These are phyloP conservation scores for Avahi laniger DNA, from an alignment of 2,797 vertebrate genomes.

Conservation along the genomic window DNA sequence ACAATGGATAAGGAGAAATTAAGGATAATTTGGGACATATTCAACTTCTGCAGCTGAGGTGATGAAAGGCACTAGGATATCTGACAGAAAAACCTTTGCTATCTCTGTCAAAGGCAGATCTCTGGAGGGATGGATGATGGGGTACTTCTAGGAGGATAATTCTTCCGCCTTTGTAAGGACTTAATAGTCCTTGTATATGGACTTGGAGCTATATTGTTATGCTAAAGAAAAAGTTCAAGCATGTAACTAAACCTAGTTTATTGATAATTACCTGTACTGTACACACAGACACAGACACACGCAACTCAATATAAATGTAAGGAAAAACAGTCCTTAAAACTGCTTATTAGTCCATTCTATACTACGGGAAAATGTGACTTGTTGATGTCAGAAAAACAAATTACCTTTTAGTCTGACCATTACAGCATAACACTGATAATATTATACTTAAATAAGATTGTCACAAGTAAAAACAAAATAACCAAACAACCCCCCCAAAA, in stretches of 20 bases:
- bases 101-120: background rate
- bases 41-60: background rate
- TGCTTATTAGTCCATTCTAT: background rate
- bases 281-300: background rate
- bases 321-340: background rate
- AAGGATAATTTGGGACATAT: background rate
- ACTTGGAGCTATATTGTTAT: background rate
- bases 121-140: background rate
- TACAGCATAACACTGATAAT: background rate
- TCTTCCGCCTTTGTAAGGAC: conserved; percentile 14
- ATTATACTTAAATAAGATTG: background rate
- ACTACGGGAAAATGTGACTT: background rate
- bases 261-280: background rate
- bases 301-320: background rate
- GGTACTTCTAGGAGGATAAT: background rate
- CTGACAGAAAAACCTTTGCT: background rate
- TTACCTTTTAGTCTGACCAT: background rate
- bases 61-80: background rate
- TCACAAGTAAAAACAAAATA: background rate
- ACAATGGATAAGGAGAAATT: conserved; percentile 17
- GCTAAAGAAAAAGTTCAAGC: background rate
- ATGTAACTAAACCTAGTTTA: background rate
- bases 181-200: background rate
- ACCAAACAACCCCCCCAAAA: background rate
- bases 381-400: conserved; percentile 49